Percentiles rank a stretch among this genome's conserved stretches.
These are phyloP conservation scores for Gulo gulo DNA, from an alignment of 2,113 vertebrate species.

Conservation along the genomic window DNA sequence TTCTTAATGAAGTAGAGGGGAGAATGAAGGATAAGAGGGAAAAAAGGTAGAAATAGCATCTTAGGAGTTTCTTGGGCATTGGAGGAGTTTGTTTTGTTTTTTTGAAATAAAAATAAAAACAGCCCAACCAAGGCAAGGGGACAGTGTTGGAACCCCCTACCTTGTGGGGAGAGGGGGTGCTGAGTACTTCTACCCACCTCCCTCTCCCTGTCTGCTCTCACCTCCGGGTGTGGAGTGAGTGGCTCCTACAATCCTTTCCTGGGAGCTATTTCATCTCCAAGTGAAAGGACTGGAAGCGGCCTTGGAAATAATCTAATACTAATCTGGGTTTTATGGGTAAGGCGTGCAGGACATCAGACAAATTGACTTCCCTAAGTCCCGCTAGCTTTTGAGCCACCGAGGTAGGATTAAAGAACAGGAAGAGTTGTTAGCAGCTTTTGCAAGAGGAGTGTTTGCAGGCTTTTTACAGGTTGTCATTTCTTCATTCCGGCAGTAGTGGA, in stretches of 20 bases:
- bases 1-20: conserved; percentile 33
- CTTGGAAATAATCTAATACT: not conserved
- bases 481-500: not conserved
- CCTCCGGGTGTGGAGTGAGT: not conserved
- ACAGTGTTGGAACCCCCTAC: not conserved
- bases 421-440: not conserved
- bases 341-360: not conserved
- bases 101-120: not conserved
- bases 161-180: not conserved
- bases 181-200: fast-evolving
- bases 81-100: not conserved
- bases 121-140: not conserved
- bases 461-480: not conserved
- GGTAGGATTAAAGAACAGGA: not conserved
- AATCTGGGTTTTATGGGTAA: not conserved
- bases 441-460: not conserved
- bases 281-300: not conserved
- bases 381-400: not conserved
- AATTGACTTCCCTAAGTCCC: not conserved
- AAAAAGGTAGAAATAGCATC: not conserved
- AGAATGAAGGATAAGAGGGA: conserved; percentile 1
- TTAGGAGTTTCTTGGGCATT: not conserved
- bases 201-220: not conserved
- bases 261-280: not conserved
- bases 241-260: not conserved